Conservation (phyloP, 2,797 vertebrate genomes). For the Spinus olivaceus region DNA sequence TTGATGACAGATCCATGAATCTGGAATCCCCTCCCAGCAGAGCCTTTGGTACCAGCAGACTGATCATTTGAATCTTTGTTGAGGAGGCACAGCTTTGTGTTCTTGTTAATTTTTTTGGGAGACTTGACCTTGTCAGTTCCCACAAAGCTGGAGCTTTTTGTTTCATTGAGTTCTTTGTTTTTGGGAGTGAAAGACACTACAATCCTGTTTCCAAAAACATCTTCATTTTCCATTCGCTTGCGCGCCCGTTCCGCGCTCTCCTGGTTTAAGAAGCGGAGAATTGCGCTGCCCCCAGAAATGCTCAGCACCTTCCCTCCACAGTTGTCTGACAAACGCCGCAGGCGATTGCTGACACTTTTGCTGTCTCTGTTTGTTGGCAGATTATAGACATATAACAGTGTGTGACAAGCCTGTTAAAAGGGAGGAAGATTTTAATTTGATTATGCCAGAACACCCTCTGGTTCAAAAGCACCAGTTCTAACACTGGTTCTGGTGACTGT, state of each 20-base stretch:
- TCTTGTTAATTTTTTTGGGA: conserved; percentile 84
- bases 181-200: conserved; percentile 87
- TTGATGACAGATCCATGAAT: conserved; percentile 77
- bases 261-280: conserved; percentile 90
- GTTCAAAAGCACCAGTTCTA: neutral
- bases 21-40: conserved; percentile 78
- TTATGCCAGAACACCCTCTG: neutral
- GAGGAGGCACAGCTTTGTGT: conserved; percentile 81
- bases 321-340: conserved; percentile 95
- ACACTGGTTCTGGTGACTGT: neutral
- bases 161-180: conserved; percentile 76
- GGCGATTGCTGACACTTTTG: conserved; percentile 91
- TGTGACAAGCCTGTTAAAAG: conserved; percentile 88
- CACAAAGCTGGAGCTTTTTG: conserved; percentile 72
- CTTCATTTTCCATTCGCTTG: conserved; percentile 98
- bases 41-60: conserved; percentile 81
- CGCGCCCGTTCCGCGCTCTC: conserved; percentile 91
- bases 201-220: conserved; percentile 93
- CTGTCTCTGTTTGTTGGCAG: conserved; percentile 91
- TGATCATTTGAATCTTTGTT: conserved; percentile 80
- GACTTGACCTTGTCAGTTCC: conserved; percentile 86
- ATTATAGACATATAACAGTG: conserved; percentile 95
- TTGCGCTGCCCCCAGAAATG: conserved; percentile 86
- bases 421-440: neutral
- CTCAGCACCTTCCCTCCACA: conserved; percentile 96